These are phyloP conservation scores for Drosophila birchii DNA, from an alignment of 2,888 invertebrate species.

Conservation along the genomic window DNA sequence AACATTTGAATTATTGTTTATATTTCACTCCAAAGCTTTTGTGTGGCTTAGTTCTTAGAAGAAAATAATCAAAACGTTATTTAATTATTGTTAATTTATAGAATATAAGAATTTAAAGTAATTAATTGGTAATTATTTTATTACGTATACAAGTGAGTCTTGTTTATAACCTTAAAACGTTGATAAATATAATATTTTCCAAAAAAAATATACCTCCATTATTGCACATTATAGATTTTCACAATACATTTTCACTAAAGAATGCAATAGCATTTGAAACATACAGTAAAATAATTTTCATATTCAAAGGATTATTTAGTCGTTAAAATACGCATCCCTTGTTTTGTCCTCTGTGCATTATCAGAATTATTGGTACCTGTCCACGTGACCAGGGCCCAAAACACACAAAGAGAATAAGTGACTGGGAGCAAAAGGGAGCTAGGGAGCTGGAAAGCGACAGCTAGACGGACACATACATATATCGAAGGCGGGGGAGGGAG, in stretches of 20 bases:
- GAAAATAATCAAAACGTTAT: no score
- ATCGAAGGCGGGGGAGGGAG: constrained; percentile 9
- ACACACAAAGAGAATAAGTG: constrained; percentile 45
- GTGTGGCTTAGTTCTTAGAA: not conserved
- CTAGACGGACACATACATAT: not conserved
- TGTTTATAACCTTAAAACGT: no score
- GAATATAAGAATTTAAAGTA: not conserved
- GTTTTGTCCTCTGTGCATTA: constrained; percentile 46
- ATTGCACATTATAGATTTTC: no score
- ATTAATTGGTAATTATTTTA: not conserved
- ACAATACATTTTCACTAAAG: no score
- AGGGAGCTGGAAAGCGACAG: constrained; percentile 9
- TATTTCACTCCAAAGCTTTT: not conserved
- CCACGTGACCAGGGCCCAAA: constrained; percentile 63
- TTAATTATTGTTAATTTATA: not conserved
- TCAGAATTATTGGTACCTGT: constrained; percentile 75
- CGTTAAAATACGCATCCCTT: constrained; percentile 22
- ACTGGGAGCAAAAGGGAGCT: constrained; percentile 13
- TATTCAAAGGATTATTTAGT: not conserved
- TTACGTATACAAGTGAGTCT: no score
- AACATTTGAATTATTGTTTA: constrained; percentile 5
- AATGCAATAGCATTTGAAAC: no score
- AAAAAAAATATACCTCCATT: no score
- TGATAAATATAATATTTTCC: no score
- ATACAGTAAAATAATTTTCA: not conserved